Evolutionary conservation across 2,888 invertebrate genomes (phyloP).

Genomic region (Subacronicta megacephala): DNA sequence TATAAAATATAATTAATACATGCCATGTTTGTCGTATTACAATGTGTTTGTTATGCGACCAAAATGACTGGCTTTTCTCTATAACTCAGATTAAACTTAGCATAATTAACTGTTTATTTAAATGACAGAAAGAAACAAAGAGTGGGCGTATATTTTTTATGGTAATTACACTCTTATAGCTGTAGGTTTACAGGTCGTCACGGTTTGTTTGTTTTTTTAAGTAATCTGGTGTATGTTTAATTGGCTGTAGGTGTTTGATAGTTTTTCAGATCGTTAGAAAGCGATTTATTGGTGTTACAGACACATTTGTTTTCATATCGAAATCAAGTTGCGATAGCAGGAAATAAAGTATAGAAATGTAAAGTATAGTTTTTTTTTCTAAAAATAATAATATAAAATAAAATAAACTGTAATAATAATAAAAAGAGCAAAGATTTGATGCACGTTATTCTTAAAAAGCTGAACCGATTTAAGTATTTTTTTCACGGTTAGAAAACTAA

Average conservation of each 20-base stretch:
- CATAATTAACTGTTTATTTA: conserved; percentile 84
- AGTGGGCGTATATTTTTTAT: conserved; percentile 70
- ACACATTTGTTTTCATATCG: conserved; percentile 19
- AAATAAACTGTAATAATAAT: no score
- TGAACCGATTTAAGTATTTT: no score
- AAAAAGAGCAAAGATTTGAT: no score
- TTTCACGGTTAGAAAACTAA: no score
- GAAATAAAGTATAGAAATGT: not conserved
- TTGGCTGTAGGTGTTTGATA: conserved; percentile 54
- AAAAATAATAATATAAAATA: no score
- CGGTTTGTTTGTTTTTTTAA: conserved; percentile 55
- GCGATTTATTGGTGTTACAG: conserved; percentile 48
- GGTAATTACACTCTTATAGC: conserved; percentile 65
- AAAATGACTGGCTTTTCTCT: conserved; percentile 38
- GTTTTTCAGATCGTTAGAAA: conserved; percentile 48
- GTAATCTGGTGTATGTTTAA: conserved; percentile 51
- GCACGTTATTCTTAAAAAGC: no score
- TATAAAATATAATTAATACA: conserved; percentile 37
- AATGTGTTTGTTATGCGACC: no score
- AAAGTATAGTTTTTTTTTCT: no score
- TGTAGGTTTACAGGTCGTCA: conserved; percentile 60
- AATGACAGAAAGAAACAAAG: conserved; percentile 74
- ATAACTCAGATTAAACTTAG: conserved; percentile 61
- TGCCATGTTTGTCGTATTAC: conserved; percentile 25
- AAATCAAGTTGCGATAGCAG: conserved; percentile 8